These are phyloP conservation scores for Gambusia yucatana DNA, from an alignment of 2,797 vertebrate genomes.

Conservation along the genomic window DNA sequence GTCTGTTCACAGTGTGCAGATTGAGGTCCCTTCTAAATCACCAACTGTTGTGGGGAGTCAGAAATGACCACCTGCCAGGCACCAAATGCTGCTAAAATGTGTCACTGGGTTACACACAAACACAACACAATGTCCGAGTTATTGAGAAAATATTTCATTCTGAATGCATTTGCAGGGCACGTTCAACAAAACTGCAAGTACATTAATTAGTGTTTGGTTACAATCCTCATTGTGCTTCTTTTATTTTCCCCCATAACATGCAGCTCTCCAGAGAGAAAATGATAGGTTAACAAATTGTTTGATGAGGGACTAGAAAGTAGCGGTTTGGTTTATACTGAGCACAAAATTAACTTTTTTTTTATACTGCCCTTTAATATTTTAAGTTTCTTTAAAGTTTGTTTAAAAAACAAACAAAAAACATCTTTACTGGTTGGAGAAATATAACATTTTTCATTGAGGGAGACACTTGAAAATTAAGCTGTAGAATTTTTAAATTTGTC, in stretches of 20 bases:
- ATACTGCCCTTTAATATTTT: not conserved
- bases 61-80: slow-evolving; percentile 19
- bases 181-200: not conserved
- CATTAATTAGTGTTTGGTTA: not conserved
- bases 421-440: not conserved
- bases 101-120: slow-evolving; percentile 15
- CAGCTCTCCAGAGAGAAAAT: not conserved
- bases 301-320: not conserved
- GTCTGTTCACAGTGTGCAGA: slow-evolving; percentile 19
- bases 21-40: slow-evolving; percentile 24
- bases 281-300: not conserved
- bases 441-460: not conserved
- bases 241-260: not conserved
- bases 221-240: not conserved
- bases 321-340: not conserved
- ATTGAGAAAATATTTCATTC: slow-evolving; percentile 9
- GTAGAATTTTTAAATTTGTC: not conserved
- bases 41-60: slow-evolving; percentile 30
- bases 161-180: not conserved
- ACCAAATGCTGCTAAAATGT: slow-evolving; percentile 33
- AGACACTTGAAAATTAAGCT: not conserved
- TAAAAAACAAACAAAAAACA: too few relatives aligned
- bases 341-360: not conserved
- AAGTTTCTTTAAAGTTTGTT: not conserved
- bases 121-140: not conserved